These are phyloP conservation scores for Pomacea maculata DNA, from an alignment of 1,140 invertebrate genomes.

Conservation along the genomic window DNA sequence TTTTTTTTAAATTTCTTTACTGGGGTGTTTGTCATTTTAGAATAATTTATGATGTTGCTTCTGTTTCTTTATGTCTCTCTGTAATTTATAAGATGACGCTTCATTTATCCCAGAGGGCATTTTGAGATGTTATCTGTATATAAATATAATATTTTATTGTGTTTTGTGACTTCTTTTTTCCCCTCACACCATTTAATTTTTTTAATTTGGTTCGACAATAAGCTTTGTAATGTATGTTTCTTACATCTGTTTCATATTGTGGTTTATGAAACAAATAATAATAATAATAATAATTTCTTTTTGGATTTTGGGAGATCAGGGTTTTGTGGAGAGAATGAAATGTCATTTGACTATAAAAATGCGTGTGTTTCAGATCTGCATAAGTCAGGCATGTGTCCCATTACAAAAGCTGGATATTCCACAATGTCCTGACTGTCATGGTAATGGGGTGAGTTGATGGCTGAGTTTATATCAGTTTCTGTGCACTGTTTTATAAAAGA, in stretches of 20 bases:
- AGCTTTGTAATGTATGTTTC: neutral
- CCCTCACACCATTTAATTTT: no score
- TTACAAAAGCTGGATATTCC: conserved; percentile 73
- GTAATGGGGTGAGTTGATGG: conserved; percentile 75
- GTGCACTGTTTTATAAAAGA: no score
- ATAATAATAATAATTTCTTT: neutral
- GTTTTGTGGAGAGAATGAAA: neutral
- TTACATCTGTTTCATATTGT: neutral
- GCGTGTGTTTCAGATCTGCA: conserved; percentile 80
- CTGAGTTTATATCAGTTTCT: neutral
- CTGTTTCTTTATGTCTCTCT: no score
- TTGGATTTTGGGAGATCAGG: neutral
- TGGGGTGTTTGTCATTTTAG: no score
- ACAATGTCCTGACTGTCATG: conserved; percentile 84
- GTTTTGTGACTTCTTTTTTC: neutral
- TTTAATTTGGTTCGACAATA: neutral
- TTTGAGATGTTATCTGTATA: no score
- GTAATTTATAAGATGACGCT: no score
- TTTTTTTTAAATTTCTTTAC: neutral
- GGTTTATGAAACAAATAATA: no score
- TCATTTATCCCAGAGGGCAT: no score
- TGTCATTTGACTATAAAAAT: neutral
- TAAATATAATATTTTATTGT: neutral
- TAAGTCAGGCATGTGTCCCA: conserved; percentile 86
- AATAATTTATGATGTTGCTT: no score